phyloP scores from a whole-genome alignment of 1,140 invertebrate species.

The Atta texana region DNA sequence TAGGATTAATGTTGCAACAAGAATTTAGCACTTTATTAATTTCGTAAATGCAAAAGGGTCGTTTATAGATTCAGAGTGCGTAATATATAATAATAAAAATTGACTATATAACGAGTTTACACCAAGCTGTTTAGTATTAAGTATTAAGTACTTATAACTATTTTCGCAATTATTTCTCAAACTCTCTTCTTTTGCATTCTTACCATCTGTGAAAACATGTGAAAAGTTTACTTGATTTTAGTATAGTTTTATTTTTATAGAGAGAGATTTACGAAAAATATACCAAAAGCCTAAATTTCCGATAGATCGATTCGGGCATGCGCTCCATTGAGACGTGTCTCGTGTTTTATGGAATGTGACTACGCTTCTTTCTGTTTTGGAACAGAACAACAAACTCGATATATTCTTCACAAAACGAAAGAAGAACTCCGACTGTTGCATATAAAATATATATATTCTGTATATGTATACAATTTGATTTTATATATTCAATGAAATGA shows the following conservation, averaged over 20 bases:
- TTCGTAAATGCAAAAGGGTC: not conserved
- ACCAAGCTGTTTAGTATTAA: not conserved
- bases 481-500: not conserved
- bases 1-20: not conserved
- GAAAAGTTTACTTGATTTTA: not conserved
- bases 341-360: slow-evolving; percentile 15
- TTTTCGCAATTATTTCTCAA: not conserved
- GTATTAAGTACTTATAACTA: too few relatives aligned
- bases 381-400: not conserved
- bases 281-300: not conserved
- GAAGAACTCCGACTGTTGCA: not conserved
- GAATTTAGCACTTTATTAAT: not conserved
- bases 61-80: too few relatives aligned
- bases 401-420: not conserved
- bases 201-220: not conserved
- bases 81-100: not conserved
- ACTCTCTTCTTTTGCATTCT: not conserved
- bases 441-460: not conserved
- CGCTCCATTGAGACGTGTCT: not conserved
- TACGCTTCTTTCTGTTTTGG: slow-evolving; percentile 14
- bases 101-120: not conserved
- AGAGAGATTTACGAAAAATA: not conserved
- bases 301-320: slow-evolving; percentile 20
- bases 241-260: not conserved
- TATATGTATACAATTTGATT: not conserved